A percentile compares a stretch with the other conserved stretches of the same genome.
Evolutionary conservation across 2,113 vertebrate genomes (phyloP).

Genomic region (Myrmophylax atrothorax): DNA sequence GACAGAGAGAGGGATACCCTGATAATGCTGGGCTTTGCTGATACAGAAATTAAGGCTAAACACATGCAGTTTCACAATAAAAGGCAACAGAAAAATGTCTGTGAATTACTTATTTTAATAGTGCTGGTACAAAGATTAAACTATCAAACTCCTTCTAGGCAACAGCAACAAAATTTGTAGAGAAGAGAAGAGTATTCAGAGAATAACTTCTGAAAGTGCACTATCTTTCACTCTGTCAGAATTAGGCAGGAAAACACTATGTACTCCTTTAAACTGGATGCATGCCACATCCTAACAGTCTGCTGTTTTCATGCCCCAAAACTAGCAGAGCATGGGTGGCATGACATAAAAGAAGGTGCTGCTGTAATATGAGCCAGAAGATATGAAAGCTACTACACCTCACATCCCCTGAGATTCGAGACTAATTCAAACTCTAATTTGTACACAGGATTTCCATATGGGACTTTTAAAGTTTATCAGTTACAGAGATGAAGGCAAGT

Average conservation of each 20-base stretch:
- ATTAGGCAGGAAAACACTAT: not conserved
- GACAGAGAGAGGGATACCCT: not conserved
- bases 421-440: not conserved
- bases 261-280: not conserved
- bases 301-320: not conserved
- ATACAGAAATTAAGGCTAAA: not conserved
- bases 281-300: not conserved
- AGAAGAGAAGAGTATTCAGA: not conserved
- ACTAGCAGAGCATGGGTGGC: not conserved
- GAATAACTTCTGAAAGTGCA: not conserved
- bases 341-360: not conserved
- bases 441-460: not conserved
- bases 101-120: not conserved
- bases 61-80: not conserved
- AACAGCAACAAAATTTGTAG: not conserved
- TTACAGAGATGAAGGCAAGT: constrained; percentile 20
- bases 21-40: accelerated
- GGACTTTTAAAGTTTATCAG: not conserved
- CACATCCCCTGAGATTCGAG: not conserved
- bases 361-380: not conserved
- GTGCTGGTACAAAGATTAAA: not conserved
- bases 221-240: not conserved
- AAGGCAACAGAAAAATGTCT: not conserved
- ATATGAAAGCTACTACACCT: not conserved
- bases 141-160: not conserved